Conservation (phyloP, 2,113 vertebrate genomes). For the Pedetes capensis region DNA sequence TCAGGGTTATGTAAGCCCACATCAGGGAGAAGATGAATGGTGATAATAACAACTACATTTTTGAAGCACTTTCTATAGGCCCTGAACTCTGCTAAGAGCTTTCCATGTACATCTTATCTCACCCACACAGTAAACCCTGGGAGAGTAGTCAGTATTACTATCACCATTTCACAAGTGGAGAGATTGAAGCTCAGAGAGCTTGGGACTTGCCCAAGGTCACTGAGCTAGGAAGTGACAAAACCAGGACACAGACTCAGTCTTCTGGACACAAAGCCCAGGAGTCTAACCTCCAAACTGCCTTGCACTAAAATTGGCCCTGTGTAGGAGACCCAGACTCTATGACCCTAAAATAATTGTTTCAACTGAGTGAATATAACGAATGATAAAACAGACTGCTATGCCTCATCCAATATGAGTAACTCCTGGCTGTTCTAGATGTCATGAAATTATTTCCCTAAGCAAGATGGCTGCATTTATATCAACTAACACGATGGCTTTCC, state of each 20-base stretch:
- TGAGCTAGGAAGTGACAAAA: not conserved
- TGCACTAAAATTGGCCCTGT: not conserved
- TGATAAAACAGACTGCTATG: not conserved
- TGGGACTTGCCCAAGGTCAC: not conserved
- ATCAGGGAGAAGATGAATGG: not conserved
- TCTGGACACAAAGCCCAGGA: not conserved
- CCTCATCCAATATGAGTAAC: not conserved
- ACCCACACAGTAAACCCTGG: not conserved
- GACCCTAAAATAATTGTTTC: not conserved
- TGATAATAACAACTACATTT: not conserved
- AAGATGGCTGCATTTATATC: not conserved
- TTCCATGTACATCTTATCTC: not conserved
- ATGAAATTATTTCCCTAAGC: not conserved
- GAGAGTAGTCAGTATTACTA: not conserved
- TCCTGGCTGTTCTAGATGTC: not conserved
- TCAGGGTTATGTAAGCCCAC: not conserved
- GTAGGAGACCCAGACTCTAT: not conserved
- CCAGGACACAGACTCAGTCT: not conserved
- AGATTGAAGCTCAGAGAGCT: not conserved
- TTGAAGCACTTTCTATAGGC: not conserved
- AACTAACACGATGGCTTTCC: not conserved
- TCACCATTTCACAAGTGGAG: not conserved
- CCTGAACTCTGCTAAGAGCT: not conserved
- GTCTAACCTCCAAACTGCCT: not conserved
- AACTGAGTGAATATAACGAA: not conserved